Percentiles rank a stretch among this genome's conserved stretches.
Evolutionary conservation across 1,140 invertebrate species (phyloP).

Genomic region (Elymnias hypermnestra): DNA sequence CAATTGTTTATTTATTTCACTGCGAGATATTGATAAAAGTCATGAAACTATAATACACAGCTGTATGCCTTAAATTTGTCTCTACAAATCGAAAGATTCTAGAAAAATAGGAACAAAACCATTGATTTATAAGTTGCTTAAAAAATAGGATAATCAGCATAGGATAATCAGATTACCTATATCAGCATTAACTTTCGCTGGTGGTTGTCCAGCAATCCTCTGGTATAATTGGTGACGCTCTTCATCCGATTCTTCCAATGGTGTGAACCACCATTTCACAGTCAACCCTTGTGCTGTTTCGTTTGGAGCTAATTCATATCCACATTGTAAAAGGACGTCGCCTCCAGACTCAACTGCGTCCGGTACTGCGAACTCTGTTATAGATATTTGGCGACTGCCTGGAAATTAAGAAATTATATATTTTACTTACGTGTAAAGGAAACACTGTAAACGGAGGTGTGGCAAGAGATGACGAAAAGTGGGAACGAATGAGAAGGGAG

Average conservation of each 20-base stretch:
- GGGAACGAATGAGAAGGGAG: too few relatives aligned
- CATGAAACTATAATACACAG: too few relatives aligned
- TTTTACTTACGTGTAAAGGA: conserved; percentile 13
- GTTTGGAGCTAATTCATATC: conserved; percentile 29
- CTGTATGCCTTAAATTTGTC: too few relatives aligned
- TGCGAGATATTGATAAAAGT: too few relatives aligned
- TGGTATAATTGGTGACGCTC: conserved; percentile 45
- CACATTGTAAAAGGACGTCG: conserved; percentile 37
- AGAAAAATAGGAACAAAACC: too few relatives aligned
- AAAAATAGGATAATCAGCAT: too few relatives aligned
- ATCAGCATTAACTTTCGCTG: conserved; percentile 23
- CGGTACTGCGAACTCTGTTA: conserved; percentile 52
- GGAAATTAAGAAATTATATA: conserved; percentile 14
- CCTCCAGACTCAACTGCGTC: conserved; percentile 34
- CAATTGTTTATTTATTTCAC: too few relatives aligned
- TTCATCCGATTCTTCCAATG: conserved; percentile 27
- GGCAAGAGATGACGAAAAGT: too few relatives aligned
- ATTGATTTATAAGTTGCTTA: too few relatives aligned
- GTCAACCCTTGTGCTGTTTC: conserved; percentile 33
- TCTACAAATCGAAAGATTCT: too few relatives aligned
- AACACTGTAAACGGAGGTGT: too few relatives aligned
- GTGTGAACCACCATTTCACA: conserved; percentile 62
- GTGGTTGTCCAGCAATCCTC: conserved; percentile 30
- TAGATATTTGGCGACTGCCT: conserved; percentile 47
- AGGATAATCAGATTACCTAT: conserved; percentile 27